Evolutionary conservation across 2,113 vertebrate species (phyloP).

Genomic region (Chloroceryle aenea): DNA sequence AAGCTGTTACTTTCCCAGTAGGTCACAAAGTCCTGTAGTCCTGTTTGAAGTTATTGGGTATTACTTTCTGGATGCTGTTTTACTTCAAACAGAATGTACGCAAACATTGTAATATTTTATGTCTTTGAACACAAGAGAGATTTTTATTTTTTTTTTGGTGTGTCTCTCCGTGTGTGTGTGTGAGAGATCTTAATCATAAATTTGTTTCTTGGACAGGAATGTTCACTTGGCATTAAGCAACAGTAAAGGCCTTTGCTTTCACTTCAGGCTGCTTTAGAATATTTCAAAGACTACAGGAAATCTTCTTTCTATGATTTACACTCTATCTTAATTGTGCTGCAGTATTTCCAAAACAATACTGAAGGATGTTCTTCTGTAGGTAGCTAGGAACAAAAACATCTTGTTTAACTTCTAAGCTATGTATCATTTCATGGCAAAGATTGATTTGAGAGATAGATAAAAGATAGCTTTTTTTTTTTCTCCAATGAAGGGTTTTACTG

Average conservation of each 20-base stretch:
- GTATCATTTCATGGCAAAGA: slow-evolving; percentile 34
- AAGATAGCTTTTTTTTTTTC: background rate
- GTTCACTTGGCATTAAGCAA: slow-evolving; percentile 52
- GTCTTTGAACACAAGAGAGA: slow-evolving; percentile 36
- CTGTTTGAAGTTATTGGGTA: slow-evolving; percentile 6
- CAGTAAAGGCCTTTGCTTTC: slow-evolving; percentile 38
- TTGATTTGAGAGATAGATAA: slow-evolving; percentile 5
- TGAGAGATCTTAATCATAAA: slow-evolving; percentile 66
- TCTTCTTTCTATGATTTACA: slow-evolving; percentile 60
- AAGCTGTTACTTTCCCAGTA: background rate
- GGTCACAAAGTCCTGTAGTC: background rate
- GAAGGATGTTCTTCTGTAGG: slow-evolving; percentile 63
- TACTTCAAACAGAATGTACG: background rate
- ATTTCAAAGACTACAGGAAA: slow-evolving; percentile 53
- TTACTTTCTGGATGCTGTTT: slow-evolving; percentile 28
- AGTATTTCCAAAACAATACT: slow-evolving; percentile 70
- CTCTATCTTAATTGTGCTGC: slow-evolving; percentile 41
- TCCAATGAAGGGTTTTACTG: background rate
- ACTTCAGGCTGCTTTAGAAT: slow-evolving; percentile 30
- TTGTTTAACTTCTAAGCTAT: slow-evolving; percentile 65
- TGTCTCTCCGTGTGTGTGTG: too few species aligned
- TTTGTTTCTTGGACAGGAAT: slow-evolving; percentile 71
- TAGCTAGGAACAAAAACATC: slow-evolving; percentile 66
- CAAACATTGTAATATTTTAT: slow-evolving; percentile 34
- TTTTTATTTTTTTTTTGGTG: background rate